Conservation (phyloP, 2,888 invertebrate genomes). For the Loripinus fragilis region DNA sequence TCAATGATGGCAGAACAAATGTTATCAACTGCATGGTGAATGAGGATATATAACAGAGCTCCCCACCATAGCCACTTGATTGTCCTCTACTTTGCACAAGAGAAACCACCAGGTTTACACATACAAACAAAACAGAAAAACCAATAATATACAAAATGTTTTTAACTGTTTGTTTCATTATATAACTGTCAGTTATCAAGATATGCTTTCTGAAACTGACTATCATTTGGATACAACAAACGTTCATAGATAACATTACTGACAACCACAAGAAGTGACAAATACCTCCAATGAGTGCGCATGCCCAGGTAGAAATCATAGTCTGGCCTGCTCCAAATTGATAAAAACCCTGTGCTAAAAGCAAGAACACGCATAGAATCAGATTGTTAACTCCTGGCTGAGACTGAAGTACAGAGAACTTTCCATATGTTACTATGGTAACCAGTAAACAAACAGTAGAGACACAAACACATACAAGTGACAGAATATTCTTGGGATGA, state of each 20-base stretch:
- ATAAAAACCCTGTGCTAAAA: neutral
- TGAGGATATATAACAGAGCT: neutral
- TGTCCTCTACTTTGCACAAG: neutral
- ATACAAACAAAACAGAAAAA: neutral
- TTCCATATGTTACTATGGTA: neutral
- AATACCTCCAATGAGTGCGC: neutral
- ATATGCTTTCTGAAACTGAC: neutral
- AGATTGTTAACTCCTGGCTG: too few species aligned
- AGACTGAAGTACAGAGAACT: neutral
- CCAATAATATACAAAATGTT: neutral
- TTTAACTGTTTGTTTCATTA: neutral
- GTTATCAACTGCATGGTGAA: neutral
- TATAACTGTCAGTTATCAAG: neutral
- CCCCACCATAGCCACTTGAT: neutral
- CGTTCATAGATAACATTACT: neutral
- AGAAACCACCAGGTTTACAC: neutral
- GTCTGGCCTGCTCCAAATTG: neutral
- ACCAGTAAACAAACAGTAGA: neutral
- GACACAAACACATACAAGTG: neutral
- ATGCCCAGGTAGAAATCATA: neutral
- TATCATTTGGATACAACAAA: slow-evolving; percentile 2
- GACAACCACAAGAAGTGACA: neutral
- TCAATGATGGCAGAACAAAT: neutral
- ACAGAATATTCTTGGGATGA: neutral
- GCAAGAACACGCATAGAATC: neutral